Evolutionary conservation across 2,888 invertebrate genomes (phyloP).

Genomic region (Boloria selene): DNA sequence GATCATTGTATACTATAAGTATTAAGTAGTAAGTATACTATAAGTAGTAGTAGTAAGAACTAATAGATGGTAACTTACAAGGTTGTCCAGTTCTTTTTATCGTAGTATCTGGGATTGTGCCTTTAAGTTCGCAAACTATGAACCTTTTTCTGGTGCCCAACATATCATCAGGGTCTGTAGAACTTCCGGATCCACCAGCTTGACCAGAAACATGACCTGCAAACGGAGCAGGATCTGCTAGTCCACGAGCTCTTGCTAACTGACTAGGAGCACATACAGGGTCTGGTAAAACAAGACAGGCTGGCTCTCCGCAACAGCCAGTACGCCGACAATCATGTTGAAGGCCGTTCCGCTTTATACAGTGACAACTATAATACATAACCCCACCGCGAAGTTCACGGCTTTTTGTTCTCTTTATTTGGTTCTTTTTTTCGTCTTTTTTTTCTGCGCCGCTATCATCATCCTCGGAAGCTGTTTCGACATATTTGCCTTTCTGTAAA

Average conservation of each 20-base stretch:
- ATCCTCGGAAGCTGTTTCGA: slow-evolving; percentile 51
- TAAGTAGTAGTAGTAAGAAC: no score
- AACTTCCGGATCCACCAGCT: slow-evolving; percentile 48
- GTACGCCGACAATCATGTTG: slow-evolving; percentile 83
- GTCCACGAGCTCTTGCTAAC: slow-evolving; percentile 71
- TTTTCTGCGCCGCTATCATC: slow-evolving; percentile 66
- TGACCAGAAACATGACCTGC: slow-evolving; percentile 58
- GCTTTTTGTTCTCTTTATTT: slow-evolving; percentile 73
- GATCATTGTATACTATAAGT: no score
- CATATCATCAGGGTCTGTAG: slow-evolving; percentile 45
- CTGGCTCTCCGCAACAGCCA: slow-evolving; percentile 77
- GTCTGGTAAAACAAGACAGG: slow-evolving; percentile 79
- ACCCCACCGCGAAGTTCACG: slow-evolving; percentile 81
- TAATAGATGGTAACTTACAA: slow-evolving; percentile 63
- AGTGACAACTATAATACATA: slow-evolving; percentile 82
- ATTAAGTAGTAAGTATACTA: no score
- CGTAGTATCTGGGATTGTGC: slow-evolving; percentile 57
- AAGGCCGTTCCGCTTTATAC: slow-evolving; percentile 82
- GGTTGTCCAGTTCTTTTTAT: slow-evolving; percentile 58
- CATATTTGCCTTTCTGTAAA: slow-evolving; percentile 61
- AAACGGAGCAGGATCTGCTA: slow-evolving; percentile 66
- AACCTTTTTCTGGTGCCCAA: slow-evolving; percentile 65
- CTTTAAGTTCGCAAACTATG: slow-evolving; percentile 74
- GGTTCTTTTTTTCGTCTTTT: slow-evolving; percentile 72
- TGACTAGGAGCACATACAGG: slow-evolving; percentile 80